Conservation (phyloP, 2,113 vertebrate species). For the Rhinopomastus cyanomelas region DNA sequence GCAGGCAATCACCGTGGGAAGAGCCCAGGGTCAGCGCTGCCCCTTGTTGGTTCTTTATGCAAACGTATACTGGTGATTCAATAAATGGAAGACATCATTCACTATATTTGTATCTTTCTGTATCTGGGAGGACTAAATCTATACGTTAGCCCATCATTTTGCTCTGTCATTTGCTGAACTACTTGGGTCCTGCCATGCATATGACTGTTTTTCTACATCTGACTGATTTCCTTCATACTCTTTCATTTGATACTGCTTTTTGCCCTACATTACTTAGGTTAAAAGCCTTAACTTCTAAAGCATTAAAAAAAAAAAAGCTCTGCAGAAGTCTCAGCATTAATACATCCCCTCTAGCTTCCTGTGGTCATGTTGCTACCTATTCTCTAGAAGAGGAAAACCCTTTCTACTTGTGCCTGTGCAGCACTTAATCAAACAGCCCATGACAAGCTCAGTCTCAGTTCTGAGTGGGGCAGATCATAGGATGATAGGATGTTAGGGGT, state of each 20-base stretch:
- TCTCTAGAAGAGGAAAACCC: not conserved
- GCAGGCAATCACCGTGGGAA: not conserved
- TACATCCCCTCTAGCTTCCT: not conserved
- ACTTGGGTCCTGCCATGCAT: not conserved
- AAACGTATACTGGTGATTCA: not conserved
- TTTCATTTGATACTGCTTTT: not conserved
- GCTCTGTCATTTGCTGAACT: not conserved
- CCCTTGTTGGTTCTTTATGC: not conserved
- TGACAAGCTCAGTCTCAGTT: not conserved
- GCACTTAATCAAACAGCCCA: not conserved
- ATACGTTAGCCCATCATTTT: not conserved
- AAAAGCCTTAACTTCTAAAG: constrained; percentile 1
- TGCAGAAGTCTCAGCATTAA: not conserved
- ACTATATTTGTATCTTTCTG: not conserved
- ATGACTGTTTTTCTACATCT: rapidly evolving
- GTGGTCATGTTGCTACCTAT: not conserved
- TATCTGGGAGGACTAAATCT: not conserved
- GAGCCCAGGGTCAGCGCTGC: not conserved
- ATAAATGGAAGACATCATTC: not conserved
- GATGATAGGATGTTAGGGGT: no score
- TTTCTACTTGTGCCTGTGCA: not conserved
- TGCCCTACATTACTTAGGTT: not conserved
- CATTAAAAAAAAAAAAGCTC: not conserved
- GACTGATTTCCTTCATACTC: not conserved
- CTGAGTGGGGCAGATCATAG: not conserved